Percentiles rank a stretch among this genome's conserved stretches.
Conservation (phyloP, 2,888 invertebrate genomes). For the Scaptomyza polygonia region DNA sequence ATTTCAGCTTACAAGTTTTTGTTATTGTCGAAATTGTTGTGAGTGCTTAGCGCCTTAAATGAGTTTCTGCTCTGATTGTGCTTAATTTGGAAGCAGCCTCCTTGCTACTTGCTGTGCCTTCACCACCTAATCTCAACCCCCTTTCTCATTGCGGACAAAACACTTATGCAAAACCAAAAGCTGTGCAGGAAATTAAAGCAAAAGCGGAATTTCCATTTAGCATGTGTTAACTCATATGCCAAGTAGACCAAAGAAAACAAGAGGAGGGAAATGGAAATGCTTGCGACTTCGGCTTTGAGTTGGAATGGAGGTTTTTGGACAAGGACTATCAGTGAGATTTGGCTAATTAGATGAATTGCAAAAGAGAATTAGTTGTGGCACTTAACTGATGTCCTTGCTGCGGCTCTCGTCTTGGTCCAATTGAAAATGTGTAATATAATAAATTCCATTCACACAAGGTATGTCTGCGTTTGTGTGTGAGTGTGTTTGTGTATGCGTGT, state of each 20-base stretch:
- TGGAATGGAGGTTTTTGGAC: background rate
- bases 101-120: background rate
- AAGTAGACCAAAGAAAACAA: constrained; percentile 12
- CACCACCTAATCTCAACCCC: constrained; percentile 8
- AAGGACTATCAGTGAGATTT: constrained; percentile 26
- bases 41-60: constrained; percentile 76
- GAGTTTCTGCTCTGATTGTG: constrained; percentile 79
- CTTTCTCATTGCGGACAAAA: constrained; percentile 38
- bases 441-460: constrained; percentile 60
- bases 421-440: constrained; percentile 63
- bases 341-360: constrained; percentile 50
- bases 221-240: constrained; percentile 65
- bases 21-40: constrained; percentile 70
- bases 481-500: background rate
- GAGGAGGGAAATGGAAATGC: background rate
- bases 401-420: constrained; percentile 69
- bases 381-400: constrained; percentile 25
- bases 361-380: constrained; percentile 29
- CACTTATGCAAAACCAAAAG: constrained; percentile 55
- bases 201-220: constrained; percentile 65
- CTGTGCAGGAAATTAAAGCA: constrained; percentile 57
- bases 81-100: constrained; percentile 64
- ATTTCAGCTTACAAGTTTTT: constrained; percentile 12
- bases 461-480: background rate
- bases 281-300: background rate